phyloP scores from a whole-genome alignment of 2,113 vertebrate species.

The Tauraco erythrolophus region DNA sequence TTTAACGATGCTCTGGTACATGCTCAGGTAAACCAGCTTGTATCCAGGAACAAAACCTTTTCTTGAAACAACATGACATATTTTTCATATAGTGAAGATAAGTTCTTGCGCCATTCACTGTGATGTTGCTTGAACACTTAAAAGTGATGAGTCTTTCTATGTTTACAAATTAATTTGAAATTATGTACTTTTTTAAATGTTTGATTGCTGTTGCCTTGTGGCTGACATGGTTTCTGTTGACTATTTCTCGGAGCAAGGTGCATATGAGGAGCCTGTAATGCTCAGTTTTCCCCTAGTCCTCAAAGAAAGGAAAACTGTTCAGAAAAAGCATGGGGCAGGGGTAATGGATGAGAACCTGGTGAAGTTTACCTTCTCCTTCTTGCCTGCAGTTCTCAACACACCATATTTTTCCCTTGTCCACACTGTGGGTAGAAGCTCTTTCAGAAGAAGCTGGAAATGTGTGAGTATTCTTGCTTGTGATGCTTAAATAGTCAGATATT shows the following conservation, averaged over 20 bases:
- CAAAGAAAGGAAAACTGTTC: background rate
- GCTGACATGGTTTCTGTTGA: background rate
- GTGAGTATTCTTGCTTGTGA: constrained; percentile 81
- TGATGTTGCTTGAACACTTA: background rate
- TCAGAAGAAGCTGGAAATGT: constrained; percentile 87
- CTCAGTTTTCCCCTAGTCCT: background rate
- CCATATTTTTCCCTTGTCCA: constrained; percentile 93
- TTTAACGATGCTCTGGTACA: constrained; percentile 96
- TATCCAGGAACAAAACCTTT: background rate
- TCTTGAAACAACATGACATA: fast-evolving
- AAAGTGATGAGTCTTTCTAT: background rate
- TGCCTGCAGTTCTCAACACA: constrained; percentile 93
- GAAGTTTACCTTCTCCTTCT: background rate
- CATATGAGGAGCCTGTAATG: background rate
- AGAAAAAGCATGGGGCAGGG: background rate
- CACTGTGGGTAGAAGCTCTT: constrained; percentile 94
- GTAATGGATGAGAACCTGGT: background rate
- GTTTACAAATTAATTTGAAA: background rate
- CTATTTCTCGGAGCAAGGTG: background rate
- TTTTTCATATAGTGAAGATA: background rate
- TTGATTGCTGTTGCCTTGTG: background rate
- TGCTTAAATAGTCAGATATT: background rate
- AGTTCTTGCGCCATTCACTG: background rate
- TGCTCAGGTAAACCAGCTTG: constrained; percentile 87
- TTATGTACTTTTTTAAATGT: background rate